phyloP scores from a whole-genome alignment of 64 coral and sea anemone species.

The Acropora yongei region DNA sequence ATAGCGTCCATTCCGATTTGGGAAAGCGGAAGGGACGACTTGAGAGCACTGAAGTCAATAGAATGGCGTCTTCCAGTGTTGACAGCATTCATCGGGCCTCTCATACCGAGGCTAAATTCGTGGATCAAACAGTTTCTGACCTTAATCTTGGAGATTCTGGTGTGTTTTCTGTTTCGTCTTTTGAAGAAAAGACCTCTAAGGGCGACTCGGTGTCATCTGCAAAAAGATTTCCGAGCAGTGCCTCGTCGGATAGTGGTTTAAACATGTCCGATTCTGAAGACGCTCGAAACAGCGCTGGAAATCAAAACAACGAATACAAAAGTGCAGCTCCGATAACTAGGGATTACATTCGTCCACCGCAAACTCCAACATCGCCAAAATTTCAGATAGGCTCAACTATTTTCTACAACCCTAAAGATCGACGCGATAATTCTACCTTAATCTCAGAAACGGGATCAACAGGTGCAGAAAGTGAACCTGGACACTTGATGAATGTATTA shows the following conservation, averaged over 20 bases:
- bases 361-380: conserved; percentile 21
- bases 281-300: not conserved
- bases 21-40: not conserved
- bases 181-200: not conserved
- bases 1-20: not conserved
- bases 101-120: not conserved
- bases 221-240: conserved; percentile 26
- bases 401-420: conserved; percentile 32
- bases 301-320: not conserved
- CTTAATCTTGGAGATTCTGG: conserved; percentile 9
- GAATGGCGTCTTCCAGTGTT: not conserved
- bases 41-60: not conserved
- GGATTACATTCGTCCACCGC: not conserved
- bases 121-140: not conserved
- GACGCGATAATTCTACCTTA: not conserved
- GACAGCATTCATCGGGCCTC: not conserved
- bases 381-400: not conserved
- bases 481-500: not conserved
- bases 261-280: conserved; percentile 32
- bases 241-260: conserved; percentile 31
- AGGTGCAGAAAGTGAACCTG: not conserved
- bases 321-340: not conserved
- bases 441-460: not conserved
- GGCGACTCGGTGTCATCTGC: not conserved
- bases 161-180: not conserved